Evolutionary conservation across 2,888 invertebrate genomes (phyloP), one percentile per base, ranked within the genome.

Genomic region (Gymnocheta viridis): DNA sequence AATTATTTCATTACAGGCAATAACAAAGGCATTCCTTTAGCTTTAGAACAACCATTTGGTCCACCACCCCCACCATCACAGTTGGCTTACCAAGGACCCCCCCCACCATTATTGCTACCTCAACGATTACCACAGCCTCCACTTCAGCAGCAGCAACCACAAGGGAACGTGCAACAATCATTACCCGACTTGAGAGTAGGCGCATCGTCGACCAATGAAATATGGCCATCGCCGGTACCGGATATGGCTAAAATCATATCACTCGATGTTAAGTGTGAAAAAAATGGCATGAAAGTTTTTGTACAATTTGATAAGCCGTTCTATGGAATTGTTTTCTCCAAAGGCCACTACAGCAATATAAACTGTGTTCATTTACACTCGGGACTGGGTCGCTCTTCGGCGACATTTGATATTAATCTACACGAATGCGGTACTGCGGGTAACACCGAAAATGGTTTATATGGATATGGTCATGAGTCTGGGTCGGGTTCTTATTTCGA

Each of bases 221-320:
- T 96, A 10, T 97, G 97, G 97, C 96, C 97, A 0, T 95, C 95
- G 0, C 96, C 96, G 0, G 95, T 95, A 4, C 96, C 96, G 10
- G 98, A 98, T 88, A 97, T 97, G 97, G 98, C 98, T 0, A 97
- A 98, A 92, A 98, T 98, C 83, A 95, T 97, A 10, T 97, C 97
- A 0, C 93, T 98, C 12, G 98, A 98, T 88, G 98, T 98, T 0
- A 98, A 98, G 91, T 98, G 98, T 91, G 98, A 98, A 92, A 98
- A 98, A 91, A 97, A 96, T 89, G 94, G 96, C 76, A 98, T 98
- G 98, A 96, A 98, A 91, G 97, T 98, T 0, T 97, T 96, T 88
- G 94, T 98, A n/a, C 96, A 97, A 86, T 98, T 98, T 89, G 98
- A 98, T 89, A 97, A 97, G 89, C 98, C 98, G 0, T 98, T 98